A percentile compares a stretch with the other conserved stretches of the same genome.
These are phyloP conservation scores for honey bee (Apis mellifera) DNA, from an alignment of 1,140 invertebrate species.

Conservation along the genomic window DNA sequence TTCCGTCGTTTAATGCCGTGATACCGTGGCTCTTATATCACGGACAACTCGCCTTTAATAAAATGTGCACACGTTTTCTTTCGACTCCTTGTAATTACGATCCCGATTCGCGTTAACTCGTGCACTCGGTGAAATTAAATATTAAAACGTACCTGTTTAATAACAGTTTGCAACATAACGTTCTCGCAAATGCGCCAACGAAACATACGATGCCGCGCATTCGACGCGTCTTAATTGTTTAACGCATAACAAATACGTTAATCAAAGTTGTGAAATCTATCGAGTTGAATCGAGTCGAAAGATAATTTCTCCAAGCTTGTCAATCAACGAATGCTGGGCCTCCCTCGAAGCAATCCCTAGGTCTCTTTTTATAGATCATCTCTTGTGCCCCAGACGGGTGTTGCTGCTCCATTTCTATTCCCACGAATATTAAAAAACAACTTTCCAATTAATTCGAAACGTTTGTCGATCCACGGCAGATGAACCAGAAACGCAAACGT, in stretches of 20 bases:
- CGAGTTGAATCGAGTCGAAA: background rate
- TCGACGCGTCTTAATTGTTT: background rate
- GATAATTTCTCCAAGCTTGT: background rate
- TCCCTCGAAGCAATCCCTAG: background rate
- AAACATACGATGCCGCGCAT: background rate
- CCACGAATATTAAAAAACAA: slow-evolving; percentile 21
- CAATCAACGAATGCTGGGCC: background rate
- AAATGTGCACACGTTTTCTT: slow-evolving; percentile 4
- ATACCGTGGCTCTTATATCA: slow-evolving; percentile 27
- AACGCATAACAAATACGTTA: no score
- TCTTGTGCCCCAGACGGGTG: no score
- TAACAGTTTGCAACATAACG: background rate
- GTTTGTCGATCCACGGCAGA: background rate
- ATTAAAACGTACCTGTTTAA: background rate
- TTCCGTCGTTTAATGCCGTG: background rate
- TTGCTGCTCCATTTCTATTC: background rate
- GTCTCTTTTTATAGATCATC: background rate
- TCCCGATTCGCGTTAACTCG: background rate
- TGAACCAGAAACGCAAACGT: background rate
- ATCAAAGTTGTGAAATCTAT: no score
- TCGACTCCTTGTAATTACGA: background rate
- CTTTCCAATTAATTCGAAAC: slow-evolving; percentile 22
- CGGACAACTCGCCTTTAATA: background rate
- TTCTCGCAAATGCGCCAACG: background rate
- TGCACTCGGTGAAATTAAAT: background rate